A percentile compares a stretch with the other conserved stretches of the same genome.
Conservation (phyloP, 2,888 invertebrate species). For the Dysmachus trigonus region DNA sequence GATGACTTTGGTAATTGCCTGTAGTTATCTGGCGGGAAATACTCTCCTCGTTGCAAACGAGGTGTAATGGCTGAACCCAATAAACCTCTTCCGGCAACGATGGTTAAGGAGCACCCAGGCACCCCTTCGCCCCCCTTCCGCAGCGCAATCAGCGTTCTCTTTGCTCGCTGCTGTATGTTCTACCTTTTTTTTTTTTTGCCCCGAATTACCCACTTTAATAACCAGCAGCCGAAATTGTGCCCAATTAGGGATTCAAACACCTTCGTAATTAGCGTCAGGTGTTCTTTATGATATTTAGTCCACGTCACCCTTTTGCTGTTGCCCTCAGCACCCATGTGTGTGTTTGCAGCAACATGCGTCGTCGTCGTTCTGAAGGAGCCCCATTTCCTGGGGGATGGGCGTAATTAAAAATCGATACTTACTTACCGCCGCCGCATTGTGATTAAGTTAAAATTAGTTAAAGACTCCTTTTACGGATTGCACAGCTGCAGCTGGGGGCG, state of each 20-base stretch:
- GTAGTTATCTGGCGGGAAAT: neutral
- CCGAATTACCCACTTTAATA: constrained; percentile 10
- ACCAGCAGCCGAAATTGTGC: constrained; percentile 9
- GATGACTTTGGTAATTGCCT: neutral
- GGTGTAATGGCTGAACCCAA: neutral
- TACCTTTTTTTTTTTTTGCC: neutral
- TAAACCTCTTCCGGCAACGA: constrained; percentile 5
- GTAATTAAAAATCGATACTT: constrained; percentile 34
- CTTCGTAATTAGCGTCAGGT: constrained; percentile 33
- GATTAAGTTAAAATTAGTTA: constrained; percentile 21
- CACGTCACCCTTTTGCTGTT: neutral
- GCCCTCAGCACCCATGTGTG: neutral
- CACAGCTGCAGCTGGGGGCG: neutral
- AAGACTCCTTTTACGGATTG: neutral
- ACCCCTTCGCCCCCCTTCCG: neutral
- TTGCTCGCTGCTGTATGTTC: neutral
- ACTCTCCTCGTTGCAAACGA: neutral
- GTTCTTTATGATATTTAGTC: constrained; percentile 6
- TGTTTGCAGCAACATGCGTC: neutral
- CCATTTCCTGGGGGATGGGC: neutral
- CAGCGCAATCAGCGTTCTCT: neutral
- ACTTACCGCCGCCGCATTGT: neutral
- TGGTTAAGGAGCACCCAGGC: neutral
- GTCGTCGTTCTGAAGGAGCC: neutral
- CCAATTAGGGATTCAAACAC: constrained; percentile 28